phyloP scores from a whole-genome alignment of 2,113 vertebrate species.

The Penelope pileata region DNA sequence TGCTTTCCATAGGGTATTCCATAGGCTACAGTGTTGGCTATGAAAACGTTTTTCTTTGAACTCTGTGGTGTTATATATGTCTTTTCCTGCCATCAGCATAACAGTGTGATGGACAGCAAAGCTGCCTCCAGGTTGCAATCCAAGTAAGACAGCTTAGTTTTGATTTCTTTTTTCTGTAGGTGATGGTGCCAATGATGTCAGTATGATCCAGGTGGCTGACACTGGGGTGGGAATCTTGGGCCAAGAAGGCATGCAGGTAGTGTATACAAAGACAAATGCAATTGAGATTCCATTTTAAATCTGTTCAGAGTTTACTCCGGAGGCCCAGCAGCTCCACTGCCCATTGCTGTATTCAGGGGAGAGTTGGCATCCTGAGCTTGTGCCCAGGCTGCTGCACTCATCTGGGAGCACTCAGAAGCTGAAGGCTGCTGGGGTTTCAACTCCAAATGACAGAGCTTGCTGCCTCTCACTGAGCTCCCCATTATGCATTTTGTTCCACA shows the following conservation, averaged over 20 bases:
- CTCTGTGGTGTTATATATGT: not conserved
- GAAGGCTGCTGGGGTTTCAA: not conserved
- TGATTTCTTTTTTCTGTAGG: slow-evolving; percentile 66
- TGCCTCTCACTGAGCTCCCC: not conserved
- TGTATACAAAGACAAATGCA: not conserved
- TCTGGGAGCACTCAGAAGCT: not conserved
- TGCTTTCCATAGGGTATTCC: not conserved
- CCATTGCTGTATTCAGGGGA: fast-evolving
- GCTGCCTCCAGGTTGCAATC: not conserved
- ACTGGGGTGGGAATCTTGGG: slow-evolving; percentile 84
- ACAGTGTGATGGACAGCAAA: not conserved
- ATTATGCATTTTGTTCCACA: not conserved
- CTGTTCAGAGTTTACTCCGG: not conserved
- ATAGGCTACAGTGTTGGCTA: not conserved
- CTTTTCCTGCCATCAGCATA: not conserved
- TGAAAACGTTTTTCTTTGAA: not conserved
- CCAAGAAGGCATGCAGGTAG: slow-evolving; percentile 91
- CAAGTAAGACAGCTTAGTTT: not conserved
- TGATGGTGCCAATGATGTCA: slow-evolving; percentile 90
- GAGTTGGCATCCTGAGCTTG: not conserved
- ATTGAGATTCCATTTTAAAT: not conserved
- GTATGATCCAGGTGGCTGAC: slow-evolving; percentile 89
- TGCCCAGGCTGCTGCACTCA: not conserved
- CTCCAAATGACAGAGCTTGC: not conserved
- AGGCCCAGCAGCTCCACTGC: not conserved